Percentiles rank a stretch among this genome's conserved stretches.
Evolutionary conservation across 2,113 vertebrate genomes (phyloP).

Genomic region (Corythoichthys haematopterus): DNA sequence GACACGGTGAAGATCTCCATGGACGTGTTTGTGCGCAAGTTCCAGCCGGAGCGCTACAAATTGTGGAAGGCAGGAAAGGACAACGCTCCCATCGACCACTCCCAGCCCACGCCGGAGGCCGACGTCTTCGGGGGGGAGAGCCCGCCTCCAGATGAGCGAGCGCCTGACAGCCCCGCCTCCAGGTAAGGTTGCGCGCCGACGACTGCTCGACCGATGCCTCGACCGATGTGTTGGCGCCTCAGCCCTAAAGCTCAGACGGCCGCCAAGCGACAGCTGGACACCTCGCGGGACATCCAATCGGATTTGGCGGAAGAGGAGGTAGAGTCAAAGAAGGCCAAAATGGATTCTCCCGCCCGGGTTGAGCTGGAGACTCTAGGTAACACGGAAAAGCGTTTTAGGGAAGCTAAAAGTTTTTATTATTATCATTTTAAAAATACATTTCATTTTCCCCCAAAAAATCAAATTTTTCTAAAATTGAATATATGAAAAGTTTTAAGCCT

Average conservation of each 20-base stretch:
- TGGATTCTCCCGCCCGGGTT: slow-evolving; percentile 19
- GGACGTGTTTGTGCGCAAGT: slow-evolving; percentile 94
- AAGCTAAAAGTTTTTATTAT: no score
- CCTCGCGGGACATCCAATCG: slow-evolving; percentile 17
- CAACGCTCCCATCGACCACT: slow-evolving; percentile 81
- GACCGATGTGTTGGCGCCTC: slow-evolving; percentile 1
- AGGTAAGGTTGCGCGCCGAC: slow-evolving; percentile 18
- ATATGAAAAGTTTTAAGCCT: neutral
- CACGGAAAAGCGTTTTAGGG: neutral
- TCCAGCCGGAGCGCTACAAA: slow-evolving; percentile 92
- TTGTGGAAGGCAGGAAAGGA: slow-evolving; percentile 94
- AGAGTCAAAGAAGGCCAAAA: slow-evolving; percentile 54
- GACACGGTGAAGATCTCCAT: slow-evolving; percentile 99
- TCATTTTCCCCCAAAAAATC: no score
- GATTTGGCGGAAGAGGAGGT: slow-evolving; percentile 27
- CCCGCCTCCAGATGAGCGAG: neutral
- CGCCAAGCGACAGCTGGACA: slow-evolving; percentile 33
- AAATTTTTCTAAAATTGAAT: no score
- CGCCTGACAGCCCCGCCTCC: slow-evolving; percentile 12
- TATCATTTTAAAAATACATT: no score
- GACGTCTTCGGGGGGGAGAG: slow-evolving; percentile 68
- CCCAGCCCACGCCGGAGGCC: slow-evolving; percentile 83
- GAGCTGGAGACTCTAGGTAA: slow-evolving; percentile 33
- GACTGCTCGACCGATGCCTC: neutral
- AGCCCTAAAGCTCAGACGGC: slow-evolving; percentile 36